Evolutionary conservation across 1,140 invertebrate species (phyloP).

Genomic region (Nephotettix cincticeps): DNA sequence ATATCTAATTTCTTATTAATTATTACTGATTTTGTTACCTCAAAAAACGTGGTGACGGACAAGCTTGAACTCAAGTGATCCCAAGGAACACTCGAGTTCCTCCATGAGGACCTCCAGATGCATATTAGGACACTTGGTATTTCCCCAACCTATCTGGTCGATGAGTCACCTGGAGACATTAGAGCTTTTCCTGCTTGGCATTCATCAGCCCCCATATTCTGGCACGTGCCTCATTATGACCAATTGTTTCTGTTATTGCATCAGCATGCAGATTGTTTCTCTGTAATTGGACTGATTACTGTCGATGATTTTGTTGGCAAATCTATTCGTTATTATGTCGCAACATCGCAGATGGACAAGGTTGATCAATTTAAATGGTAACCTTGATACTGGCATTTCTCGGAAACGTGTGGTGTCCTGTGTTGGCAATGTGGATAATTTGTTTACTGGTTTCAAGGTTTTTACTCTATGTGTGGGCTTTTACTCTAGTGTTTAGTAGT

Average conservation of each 20-base stretch:
- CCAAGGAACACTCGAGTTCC: no score
- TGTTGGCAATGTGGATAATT: no score
- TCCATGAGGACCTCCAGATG: no score
- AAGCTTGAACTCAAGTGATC: no score
- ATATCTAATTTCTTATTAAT: no score
- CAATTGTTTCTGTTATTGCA: constrained; percentile 22
- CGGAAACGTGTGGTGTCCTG: background rate
- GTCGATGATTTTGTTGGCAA: constrained; percentile 6
- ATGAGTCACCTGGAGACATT: background rate
- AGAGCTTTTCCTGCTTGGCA: constrained; percentile 1
- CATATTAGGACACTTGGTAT: no score
- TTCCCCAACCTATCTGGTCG: no score
- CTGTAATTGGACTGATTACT: constrained; percentile 20
- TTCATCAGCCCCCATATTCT: background rate
- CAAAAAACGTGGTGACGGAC: no score
- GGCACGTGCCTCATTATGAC: constrained; percentile 3
- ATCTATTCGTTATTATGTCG: background rate
- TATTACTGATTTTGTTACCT: no score
- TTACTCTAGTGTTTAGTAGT: no score
- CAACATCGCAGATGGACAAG: background rate
- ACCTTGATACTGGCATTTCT: background rate
- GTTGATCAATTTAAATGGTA: background rate
- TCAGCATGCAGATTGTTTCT: constrained; percentile 16
- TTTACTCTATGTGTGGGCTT: no score
- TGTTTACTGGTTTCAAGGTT: no score